phyloP scores from a whole-genome alignment of 1,140 invertebrate species.

The Artemia franciscana region DNA sequence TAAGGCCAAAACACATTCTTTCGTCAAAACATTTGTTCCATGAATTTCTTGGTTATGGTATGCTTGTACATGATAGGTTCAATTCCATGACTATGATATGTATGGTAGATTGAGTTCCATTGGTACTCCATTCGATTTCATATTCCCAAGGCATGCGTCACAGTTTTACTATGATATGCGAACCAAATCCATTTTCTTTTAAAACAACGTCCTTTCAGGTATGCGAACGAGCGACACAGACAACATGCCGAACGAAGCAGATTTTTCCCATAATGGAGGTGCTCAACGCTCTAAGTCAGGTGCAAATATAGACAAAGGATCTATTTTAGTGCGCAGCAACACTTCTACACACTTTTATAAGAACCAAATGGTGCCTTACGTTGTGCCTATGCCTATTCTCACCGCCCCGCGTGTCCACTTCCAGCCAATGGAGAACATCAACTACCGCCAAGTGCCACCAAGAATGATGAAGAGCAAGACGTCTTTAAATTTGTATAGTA shows the following conservation, averaged over 20 bases:
- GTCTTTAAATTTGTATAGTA: slow-evolving; percentile 4
- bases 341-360: neutral
- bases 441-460: neutral
- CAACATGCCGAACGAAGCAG: neutral
- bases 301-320: neutral
- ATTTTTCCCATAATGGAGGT: neutral
- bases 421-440: neutral
- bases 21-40: no score
- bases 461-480: slow-evolving; percentile 8
- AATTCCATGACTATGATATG: no score
- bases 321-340: neutral
- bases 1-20: no score
- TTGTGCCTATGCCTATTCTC: neutral
- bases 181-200: no score
- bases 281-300: neutral
- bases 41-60: no score
- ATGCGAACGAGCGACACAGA: neutral
- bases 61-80: no score
- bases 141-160: no score
- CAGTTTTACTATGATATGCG: no score
- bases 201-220: no score
- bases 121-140: no score
- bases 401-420: slow-evolving; percentile 1
- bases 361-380: neutral
- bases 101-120: no score